Evolutionary conservation across 53 echinoderm and acorn worm genomes (phyloP).

Genomic region (Temnopleurus reevesii): DNA sequence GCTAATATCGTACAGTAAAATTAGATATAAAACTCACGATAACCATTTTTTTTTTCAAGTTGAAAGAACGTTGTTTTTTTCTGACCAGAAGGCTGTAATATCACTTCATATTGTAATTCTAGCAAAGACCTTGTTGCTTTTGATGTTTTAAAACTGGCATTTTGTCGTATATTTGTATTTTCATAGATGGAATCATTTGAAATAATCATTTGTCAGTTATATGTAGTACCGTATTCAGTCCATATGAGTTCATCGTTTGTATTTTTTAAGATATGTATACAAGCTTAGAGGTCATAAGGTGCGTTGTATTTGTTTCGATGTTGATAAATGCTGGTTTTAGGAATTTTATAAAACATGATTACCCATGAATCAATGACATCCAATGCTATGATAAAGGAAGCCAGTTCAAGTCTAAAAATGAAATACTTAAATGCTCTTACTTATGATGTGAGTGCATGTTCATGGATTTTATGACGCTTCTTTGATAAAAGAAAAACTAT

Average conservation of each 20-base stretch:
- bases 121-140: not conserved
- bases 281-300: not conserved
- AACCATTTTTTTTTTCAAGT: not conserved
- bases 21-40: not conserved
- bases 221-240: slow-evolving; percentile 15
- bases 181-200: not conserved
- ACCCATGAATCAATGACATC: too few relatives aligned
- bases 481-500: too few relatives aligned
- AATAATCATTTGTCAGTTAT: not conserved
- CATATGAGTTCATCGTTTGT: not conserved
- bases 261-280: not conserved
- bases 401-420: too few relatives aligned
- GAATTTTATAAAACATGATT: too few relatives aligned
- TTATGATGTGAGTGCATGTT: too few relatives aligned
- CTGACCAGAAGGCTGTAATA: not conserved
- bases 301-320: not conserved
- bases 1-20: not conserved
- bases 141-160: not conserved
- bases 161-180: not conserved
- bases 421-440: too few relatives aligned
- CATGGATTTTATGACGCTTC: too few relatives aligned
- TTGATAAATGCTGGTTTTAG: too few relatives aligned
- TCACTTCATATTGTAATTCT: not conserved
- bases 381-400: too few relatives aligned
- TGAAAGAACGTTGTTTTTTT: not conserved